Conservation (phyloP, 1,140 invertebrate species). For the Paraescarpia echinospica region DNA sequence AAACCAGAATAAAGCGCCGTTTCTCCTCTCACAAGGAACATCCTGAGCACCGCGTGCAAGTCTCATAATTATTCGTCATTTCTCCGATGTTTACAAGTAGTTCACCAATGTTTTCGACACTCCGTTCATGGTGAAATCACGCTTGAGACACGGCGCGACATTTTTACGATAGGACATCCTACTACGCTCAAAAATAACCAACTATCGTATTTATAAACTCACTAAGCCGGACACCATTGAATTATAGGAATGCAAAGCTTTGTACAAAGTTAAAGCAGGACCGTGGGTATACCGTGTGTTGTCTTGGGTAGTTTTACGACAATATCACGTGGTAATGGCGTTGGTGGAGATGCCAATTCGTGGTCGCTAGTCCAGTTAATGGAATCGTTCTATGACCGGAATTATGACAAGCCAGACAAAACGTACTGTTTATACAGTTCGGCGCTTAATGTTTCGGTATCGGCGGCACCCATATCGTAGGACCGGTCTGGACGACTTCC, state of each 20-base stretch:
- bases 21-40: neutral
- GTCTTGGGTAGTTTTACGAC: neutral
- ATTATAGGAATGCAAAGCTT: neutral
- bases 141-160: neutral
- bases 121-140: neutral
- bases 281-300: neutral
- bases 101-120: neutral
- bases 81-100: neutral
- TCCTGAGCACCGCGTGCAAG: neutral
- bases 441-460: neutral
- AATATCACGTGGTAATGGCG: neutral
- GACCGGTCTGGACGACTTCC: neutral
- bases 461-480: neutral
- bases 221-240: neutral
- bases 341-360: neutral
- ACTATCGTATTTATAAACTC: neutral
- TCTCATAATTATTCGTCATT: neutral
- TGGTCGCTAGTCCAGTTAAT: neutral
- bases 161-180: neutral
- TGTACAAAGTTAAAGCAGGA: neutral
- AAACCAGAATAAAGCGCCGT: neutral
- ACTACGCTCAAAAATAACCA: neutral
- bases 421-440: neutral
- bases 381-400: neutral
- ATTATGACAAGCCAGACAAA: neutral